Evolutionary conservation across 2,113 vertebrate species (phyloP).

Genomic region (Hippocampus guttulatus): DNA sequence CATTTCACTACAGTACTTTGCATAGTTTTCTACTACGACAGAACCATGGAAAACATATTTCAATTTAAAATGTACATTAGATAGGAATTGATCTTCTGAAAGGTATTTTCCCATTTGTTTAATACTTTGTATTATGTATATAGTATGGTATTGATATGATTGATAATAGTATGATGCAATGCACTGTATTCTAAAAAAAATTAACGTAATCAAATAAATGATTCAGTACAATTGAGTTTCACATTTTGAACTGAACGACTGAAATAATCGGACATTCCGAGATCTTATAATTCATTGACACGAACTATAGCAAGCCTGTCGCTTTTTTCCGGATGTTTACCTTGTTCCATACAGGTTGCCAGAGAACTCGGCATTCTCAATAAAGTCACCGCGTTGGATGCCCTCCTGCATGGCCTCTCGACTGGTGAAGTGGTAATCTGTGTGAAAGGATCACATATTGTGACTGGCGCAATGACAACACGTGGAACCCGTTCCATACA

Average conservation of each 20-base stretch:
- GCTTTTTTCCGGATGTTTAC: conserved; percentile 54
- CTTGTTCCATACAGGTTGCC: conserved; percentile 96
- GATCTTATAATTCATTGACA: neutral
- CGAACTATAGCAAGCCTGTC: neutral
- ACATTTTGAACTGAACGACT: neutral
- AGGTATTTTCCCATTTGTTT: too few relatives aligned
- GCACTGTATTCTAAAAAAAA: too few relatives aligned
- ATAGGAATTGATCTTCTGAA: too few relatives aligned
- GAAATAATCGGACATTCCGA: neutral
- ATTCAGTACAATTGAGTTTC: neutral
- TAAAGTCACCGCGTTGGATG: conserved; percentile 82
- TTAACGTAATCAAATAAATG: neutral
- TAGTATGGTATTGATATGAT: too few relatives aligned
- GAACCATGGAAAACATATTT: too few relatives aligned
- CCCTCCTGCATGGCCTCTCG: conserved; percentile 84
- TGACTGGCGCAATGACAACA: neutral
- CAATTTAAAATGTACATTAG: too few relatives aligned
- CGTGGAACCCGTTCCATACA: neutral
- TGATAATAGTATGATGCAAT: neutral
- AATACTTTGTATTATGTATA: too few relatives aligned
- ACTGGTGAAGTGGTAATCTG: conserved; percentile 92
- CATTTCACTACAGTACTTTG: too few relatives aligned
- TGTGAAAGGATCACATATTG: conserved; percentile 10
- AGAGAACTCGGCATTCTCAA: conserved; percentile 89
- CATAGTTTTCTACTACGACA: too few relatives aligned